Conservation (phyloP, 1,140 invertebrate species). For the Pararge aegeria region DNA sequence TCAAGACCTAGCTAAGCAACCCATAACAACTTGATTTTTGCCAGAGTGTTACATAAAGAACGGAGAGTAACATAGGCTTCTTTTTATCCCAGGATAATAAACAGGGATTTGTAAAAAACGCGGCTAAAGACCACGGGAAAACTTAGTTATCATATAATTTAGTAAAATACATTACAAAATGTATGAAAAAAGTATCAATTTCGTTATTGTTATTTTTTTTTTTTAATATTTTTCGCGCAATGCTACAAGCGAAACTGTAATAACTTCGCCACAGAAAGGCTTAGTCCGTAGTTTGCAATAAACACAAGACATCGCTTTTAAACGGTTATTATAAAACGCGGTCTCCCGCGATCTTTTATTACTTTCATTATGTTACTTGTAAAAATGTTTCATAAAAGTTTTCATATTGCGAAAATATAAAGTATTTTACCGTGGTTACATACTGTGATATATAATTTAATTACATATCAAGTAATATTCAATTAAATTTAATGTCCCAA, state of each 20-base stretch:
- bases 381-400: conserved; percentile 16
- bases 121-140: too few species aligned
- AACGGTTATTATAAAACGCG: conserved; percentile 11
- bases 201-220: too few species aligned
- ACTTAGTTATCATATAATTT: too few species aligned
- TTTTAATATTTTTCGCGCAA: neutral
- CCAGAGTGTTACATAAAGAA: too few species aligned
- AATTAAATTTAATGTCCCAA: neutral
- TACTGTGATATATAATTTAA: neutral
- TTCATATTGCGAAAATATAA: conserved; percentile 6
- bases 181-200: too few species aligned
- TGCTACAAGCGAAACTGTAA: conserved; percentile 7
- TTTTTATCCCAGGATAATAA: too few species aligned
- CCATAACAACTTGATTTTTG: too few species aligned
- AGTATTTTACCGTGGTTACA: neutral
- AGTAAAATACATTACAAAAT: too few species aligned
- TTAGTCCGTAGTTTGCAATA: conserved; percentile 11
- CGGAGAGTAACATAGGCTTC: too few species aligned
- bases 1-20: too few species aligned
- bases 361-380: conserved; percentile 14
- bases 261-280: conserved; percentile 8
- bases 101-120: too few species aligned
- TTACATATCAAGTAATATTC: too few species aligned
- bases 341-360: conserved; percentile 14
- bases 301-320: conserved; percentile 13